A percentile compares a stretch with the other conserved stretches of the same genome.
Conservation (phyloP, 2,888 invertebrate species). For the Rambutsinella grinnellia region DNA sequence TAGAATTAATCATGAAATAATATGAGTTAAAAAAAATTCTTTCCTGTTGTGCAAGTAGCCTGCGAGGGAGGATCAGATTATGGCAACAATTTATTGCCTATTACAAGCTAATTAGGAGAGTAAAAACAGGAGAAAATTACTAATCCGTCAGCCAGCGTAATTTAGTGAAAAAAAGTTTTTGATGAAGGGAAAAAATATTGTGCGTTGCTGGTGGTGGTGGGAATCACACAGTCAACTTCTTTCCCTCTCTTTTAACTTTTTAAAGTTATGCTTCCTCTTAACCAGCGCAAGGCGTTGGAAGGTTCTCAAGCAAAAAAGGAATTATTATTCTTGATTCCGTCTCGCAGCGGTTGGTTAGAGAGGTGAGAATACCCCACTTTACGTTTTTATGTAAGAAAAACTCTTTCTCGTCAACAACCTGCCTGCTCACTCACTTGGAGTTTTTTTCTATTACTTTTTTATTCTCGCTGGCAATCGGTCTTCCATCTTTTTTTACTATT, state of each 20-base stretch:
- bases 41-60: slow-evolving; percentile 16
- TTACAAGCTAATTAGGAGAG: slow-evolving; percentile 58
- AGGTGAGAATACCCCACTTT: slow-evolving; percentile 30
- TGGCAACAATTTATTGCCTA: slow-evolving; percentile 54
- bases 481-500: neutral
- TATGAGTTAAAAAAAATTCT: neutral
- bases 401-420: slow-evolving; percentile 31
- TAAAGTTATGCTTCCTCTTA: neutral
- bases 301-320: slow-evolving; percentile 19
- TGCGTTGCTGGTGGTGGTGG: slow-evolving; percentile 8
- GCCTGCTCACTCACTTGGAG: slow-evolving; percentile 11
- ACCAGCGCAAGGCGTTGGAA: slow-evolving; percentile 4
- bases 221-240: slow-evolving; percentile 19
- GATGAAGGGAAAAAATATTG: slow-evolving; percentile 1
- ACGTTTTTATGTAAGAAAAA: slow-evolving; percentile 3
- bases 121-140: slow-evolving; percentile 51
- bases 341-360: slow-evolving; percentile 31
- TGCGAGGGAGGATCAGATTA: slow-evolving; percentile 30
- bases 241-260: neutral
- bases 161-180: neutral
- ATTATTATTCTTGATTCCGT: neutral
- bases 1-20: neutral
- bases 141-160: slow-evolving; percentile 2
- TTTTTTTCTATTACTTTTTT: slow-evolving; percentile 11
- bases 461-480: neutral